Base-by-base conservation (phyloP, 1,140 invertebrate species). In the Lepidurus couesii region DNA sequence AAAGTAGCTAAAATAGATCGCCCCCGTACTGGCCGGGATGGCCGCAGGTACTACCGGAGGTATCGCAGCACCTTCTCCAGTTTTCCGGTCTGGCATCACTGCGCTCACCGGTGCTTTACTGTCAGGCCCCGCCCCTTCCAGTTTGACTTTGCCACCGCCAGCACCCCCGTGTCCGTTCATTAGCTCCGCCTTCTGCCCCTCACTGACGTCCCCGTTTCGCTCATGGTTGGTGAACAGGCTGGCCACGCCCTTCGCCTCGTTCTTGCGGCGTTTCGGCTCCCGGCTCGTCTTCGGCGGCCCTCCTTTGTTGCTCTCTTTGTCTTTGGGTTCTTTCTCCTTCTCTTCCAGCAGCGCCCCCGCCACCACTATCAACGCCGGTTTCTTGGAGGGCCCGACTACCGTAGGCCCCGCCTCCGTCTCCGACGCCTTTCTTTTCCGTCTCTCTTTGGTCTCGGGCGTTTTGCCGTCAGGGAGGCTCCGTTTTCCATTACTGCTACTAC, bases 1-100 rank as follows among this genome's bases (percentile, higher is more conserved):
- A 79, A 86, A 86, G 78, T 85, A 86, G 42, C 84, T 85, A 78
- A 81, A 84, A 79, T 85, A 86, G 16, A 82, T 77, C 11, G 44
- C 16, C 26, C 26, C 73, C 13, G 73, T 24, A 74, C 44, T 77
- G 73, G 45, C 42, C 78, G 47, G 26, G 47, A 45, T 44, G 26
- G 79, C 42, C 80, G 74, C 42, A 16, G 43, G 13, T 80, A 42
- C 77, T 47, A 9, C 53, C 53, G 8, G 9, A 34, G 34, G 34
- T 7, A 16, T 65, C 6, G 9, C 53, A 16, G 16, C 7, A 21
- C 53, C 13, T 21, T 1, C 53, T 13, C 16, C 53, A 34, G 53
- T 65, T 65, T 65, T 65, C 53, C 3, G 34, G 34, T 34, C 34
- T 34, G 0, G 34, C 34, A 34, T 34, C 4, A 34, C 21, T 65